A percentile compares a stretch with the other conserved stretches of the same genome.
These are phyloP conservation scores for Pristionchus japonicus DNA, from an alignment of 2,888 invertebrate genomes.

Conservation along the genomic window DNA sequence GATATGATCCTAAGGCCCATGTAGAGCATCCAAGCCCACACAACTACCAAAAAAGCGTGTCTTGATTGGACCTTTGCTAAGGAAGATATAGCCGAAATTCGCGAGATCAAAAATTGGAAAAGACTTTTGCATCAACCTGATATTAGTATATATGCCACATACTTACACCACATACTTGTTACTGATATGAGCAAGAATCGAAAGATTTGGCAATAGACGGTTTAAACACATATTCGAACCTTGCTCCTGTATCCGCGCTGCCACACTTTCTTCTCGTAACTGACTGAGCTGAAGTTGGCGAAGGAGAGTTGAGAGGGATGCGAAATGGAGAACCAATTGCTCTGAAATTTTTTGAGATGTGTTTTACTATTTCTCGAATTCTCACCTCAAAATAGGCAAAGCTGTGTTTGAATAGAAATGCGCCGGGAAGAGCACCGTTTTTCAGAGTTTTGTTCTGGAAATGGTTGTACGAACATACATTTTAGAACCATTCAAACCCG, in stretches of 20 bases:
- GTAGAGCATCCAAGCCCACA: no score
- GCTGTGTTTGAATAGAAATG: slow-evolving; percentile 40
- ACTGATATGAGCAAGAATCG: neutral
- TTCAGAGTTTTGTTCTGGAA: neutral
- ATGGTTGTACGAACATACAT: neutral
- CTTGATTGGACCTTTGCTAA: no score
- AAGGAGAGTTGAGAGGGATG: slow-evolving; percentile 30
- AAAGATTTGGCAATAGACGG: neutral
- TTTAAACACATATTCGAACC: neutral
- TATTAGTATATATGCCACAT: no score
- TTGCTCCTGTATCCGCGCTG: slow-evolving; percentile 30
- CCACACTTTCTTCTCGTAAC: slow-evolving; percentile 42
- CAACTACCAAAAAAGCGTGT: no score
- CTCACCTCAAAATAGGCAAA: slow-evolving; percentile 8
- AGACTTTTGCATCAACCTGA: no score
- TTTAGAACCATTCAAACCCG: neutral
- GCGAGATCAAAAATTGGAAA: no score
- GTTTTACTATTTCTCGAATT: neutral
- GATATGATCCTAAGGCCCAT: no score
- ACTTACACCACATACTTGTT: no score
- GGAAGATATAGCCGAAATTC: no score
- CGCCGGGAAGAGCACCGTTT: neutral
- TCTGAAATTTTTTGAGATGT: neutral
- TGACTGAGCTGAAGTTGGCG: neutral
- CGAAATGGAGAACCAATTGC: neutral